Evolutionary conservation across 1,140 invertebrate genomes (phyloP).

Genomic region (Sarcophaga peregrina): DNA sequence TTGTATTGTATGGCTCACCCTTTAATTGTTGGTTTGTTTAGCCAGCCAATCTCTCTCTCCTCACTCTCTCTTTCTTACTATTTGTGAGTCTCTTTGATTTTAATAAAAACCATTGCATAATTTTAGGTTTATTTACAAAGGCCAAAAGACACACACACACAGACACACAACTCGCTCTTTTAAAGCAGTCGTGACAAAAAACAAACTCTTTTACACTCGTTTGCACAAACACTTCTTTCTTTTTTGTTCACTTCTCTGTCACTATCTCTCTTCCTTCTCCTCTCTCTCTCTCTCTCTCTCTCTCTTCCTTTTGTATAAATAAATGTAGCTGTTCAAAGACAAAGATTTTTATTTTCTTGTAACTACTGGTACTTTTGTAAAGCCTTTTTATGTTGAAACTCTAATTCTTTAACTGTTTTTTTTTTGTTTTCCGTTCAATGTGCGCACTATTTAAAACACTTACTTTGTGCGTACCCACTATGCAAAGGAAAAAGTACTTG

Average conservation of each 20-base stretch:
- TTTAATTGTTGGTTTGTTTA: neutral
- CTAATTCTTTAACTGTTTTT: neutral
- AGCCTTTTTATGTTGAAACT: too few relatives aligned
- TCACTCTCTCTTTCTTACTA: too few relatives aligned
- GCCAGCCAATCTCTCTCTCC: neutral
- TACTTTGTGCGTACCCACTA: neutral
- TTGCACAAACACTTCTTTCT: neutral
- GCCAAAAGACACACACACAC: neutral
- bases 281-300: too few relatives aligned
- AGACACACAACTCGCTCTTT: neutral
- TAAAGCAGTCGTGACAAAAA: too few relatives aligned
- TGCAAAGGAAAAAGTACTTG: neutral
- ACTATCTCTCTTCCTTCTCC: too few relatives aligned
- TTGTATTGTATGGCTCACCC: neutral
- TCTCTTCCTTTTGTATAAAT: too few relatives aligned
- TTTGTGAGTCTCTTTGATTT: neutral
- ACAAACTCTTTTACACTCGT: too few relatives aligned
- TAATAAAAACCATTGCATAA: slow-evolving; percentile 20
- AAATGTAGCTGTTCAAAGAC: too few relatives aligned
- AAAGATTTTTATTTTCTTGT: too few relatives aligned
- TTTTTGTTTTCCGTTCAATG: neutral
- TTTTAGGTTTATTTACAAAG: slow-evolving; percentile 31
- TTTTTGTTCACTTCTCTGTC: neutral
- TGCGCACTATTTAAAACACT: neutral
- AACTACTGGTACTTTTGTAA: too few relatives aligned